Percentiles rank a stretch among this genome's conserved stretches.
Evolutionary conservation across 2,113 vertebrate genomes (phyloP).

Genomic region (Strix aluco): DNA sequence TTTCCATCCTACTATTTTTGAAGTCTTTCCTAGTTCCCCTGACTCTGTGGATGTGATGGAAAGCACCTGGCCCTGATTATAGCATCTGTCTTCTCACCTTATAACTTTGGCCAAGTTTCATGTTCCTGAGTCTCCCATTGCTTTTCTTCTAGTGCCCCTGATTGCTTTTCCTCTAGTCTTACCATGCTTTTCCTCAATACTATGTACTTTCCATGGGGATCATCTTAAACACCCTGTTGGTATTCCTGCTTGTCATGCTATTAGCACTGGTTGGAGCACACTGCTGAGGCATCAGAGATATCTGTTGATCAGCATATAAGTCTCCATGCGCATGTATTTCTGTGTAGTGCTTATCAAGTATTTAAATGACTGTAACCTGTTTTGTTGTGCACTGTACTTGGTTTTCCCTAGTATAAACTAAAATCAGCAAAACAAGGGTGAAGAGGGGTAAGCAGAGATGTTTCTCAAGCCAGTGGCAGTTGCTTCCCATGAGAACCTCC

Average conservation of each 20-base stretch:
- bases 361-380: not conserved
- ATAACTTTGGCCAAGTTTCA: not conserved
- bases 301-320: not conserved
- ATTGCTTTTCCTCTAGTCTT: not conserved
- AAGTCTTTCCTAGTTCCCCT: not conserved
- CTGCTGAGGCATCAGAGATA: not conserved
- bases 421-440: not conserved
- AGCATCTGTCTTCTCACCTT: not conserved
- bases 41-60: not conserved
- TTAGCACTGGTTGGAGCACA: not conserved
- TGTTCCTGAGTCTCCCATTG: not conserved
- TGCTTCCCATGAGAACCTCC: not conserved
- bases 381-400: not conserved
- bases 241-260: not conserved
- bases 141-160: not conserved
- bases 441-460: not conserved
- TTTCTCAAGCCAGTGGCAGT: not conserved
- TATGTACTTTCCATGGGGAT: not conserved
- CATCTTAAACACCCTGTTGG: not conserved
- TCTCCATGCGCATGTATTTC: not conserved
- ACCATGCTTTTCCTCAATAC: not conserved
- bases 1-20: not conserved
- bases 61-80: not conserved
- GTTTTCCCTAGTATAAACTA: not conserved
- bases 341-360: not conserved